Evolutionary conservation across 2,113 vertebrate species (phyloP).

Genomic region (Dromaius novaehollandiae): DNA sequence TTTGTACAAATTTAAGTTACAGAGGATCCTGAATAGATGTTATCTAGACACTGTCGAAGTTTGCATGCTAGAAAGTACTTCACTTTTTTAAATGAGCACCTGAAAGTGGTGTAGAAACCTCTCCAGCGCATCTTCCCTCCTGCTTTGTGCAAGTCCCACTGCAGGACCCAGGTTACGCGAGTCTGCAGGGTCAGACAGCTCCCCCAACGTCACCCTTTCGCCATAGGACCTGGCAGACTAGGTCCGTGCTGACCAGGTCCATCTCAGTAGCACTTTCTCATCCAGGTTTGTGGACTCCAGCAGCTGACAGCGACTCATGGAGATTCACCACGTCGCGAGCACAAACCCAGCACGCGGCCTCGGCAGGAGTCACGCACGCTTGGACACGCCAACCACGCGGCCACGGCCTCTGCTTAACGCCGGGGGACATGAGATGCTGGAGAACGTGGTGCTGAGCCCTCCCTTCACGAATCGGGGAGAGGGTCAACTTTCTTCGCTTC

Average conservation of each 20-base stretch:
- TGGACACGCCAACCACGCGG: rapidly evolving
- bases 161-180: neutral
- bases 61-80: neutral
- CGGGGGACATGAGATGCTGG: neutral
- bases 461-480: rapidly evolving
- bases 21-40: neutral
- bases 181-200: rapidly evolving
- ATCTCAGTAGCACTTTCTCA: neutral
- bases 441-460: neutral
- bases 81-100: neutral
- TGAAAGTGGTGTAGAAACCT: neutral
- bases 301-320: rapidly evolving
- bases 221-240: neutral
- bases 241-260: neutral
- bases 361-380: neutral
- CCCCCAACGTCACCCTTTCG: neutral
- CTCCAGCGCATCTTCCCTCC: neutral
- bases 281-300: rapidly evolving
- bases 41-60: neutral
- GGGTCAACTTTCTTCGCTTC: neutral
- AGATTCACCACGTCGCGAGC: neutral
- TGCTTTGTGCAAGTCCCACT: rapidly evolving
- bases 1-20: neutral
- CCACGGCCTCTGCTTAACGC: neutral
- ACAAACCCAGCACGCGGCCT: rapidly evolving